Percentiles rank a stretch among this genome's conserved stretches.
These are phyloP conservation scores for Siniperca knerii DNA, from an alignment of 2,113 vertebrate genomes.

Conservation along the genomic window DNA sequence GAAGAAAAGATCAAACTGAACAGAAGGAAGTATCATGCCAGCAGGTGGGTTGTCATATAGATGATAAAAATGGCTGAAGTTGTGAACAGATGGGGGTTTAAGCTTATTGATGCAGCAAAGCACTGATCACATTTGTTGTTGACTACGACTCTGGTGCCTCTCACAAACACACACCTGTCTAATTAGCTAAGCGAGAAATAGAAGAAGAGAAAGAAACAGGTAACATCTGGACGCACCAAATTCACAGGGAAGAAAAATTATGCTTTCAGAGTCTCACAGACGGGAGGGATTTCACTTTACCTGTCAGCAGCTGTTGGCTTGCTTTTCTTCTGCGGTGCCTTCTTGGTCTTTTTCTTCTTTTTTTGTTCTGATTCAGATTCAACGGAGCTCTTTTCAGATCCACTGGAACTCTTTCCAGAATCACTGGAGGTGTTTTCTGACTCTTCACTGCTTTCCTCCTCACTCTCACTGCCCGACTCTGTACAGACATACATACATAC, in stretches of 20 bases:
- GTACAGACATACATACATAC: not conserved
- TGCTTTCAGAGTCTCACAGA: not conserved
- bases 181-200: slow-evolving; percentile 39
- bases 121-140: slow-evolving; percentile 58
- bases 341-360: slow-evolving; percentile 78
- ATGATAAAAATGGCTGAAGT: slow-evolving; percentile 41
- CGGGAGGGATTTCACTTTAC: slow-evolving; percentile 52
- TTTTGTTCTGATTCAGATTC: slow-evolving; percentile 79
- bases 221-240: slow-evolving; percentile 55
- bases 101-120: slow-evolving; percentile 63
- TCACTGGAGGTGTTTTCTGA: slow-evolving; percentile 84
- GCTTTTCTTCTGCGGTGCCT: slow-evolving; percentile 71
- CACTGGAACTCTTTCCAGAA: slow-evolving; percentile 82
- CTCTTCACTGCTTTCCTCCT: slow-evolving; percentile 85
- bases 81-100: slow-evolving; percentile 66
- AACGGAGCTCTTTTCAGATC: slow-evolving; percentile 82
- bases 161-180: slow-evolving; percentile 55
- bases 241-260: slow-evolving; percentile 35
- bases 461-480: slow-evolving; percentile 85
- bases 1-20: slow-evolving; percentile 3
- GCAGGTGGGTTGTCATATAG: slow-evolving; percentile 29
- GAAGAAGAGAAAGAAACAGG: slow-evolving; percentile 16
- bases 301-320: slow-evolving; percentile 65
- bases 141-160: not conserved
- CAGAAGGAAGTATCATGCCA: slow-evolving; percentile 9